A percentile compares a stretch with the other conserved stretches of the same genome.
Evolutionary conservation across 1,140 invertebrate species (phyloP).

Genomic region (Pseudomyrmex gracilis): DNA sequence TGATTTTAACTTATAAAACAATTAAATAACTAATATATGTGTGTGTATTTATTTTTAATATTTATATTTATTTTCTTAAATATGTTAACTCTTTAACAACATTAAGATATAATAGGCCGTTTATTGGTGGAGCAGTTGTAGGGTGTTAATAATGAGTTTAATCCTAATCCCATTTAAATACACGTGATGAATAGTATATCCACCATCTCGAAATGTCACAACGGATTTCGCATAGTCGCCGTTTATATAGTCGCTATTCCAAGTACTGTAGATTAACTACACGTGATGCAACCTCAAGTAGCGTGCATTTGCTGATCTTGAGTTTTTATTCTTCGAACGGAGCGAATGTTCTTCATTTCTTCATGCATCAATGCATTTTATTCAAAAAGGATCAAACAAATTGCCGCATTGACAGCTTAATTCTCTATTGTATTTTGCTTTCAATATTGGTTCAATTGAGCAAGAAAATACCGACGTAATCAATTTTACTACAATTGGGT

Average conservation of each 20-base stretch:
- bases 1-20: too few relatives aligned
- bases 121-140: not conserved
- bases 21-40: too few relatives aligned
- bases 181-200: not conserved
- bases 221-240: conserved; percentile 21
- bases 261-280: conserved; percentile 41
- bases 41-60: too few relatives aligned
- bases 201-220: conserved; percentile 22
- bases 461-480: too few relatives aligned
- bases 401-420: conserved; percentile 10
- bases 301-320: conserved; percentile 44
- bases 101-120: not conserved
- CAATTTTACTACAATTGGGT: too few relatives aligned
- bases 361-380: conserved; percentile 15
- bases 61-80: too few relatives aligned
- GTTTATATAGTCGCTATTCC: conserved; percentile 46
- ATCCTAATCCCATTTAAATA: conserved; percentile 4
- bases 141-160: not conserved
- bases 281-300: conserved; percentile 16
- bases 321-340: conserved; percentile 36
- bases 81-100: too few relatives aligned
- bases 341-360: conserved; percentile 18
- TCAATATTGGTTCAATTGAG: conserved; percentile 10
- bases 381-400: not conserved
- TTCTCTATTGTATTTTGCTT: not conserved